Evolutionary conservation across 2,888 invertebrate species (phyloP).

Genomic region (Metalampra italica): DNA sequence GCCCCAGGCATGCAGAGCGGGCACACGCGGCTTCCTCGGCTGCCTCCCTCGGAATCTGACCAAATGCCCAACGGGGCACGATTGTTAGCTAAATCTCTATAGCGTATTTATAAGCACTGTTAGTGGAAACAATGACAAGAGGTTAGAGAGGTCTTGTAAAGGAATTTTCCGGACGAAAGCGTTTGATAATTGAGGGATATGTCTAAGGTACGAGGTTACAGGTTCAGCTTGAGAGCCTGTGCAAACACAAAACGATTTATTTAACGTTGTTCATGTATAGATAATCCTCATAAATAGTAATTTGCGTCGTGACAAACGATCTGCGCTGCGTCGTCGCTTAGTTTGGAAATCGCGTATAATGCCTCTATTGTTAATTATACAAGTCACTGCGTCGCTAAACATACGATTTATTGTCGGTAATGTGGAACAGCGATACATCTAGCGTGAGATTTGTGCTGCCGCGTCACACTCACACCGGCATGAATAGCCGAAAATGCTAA

Average conservation of each 20-base stretch:
- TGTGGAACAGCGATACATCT: slow-evolving; percentile 65
- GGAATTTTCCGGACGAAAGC: slow-evolving; percentile 25
- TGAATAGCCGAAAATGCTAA: slow-evolving; percentile 55
- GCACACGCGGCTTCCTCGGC: slow-evolving; percentile 72
- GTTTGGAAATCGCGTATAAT: slow-evolving; percentile 76
- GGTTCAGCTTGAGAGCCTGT: not conserved
- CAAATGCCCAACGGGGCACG: slow-evolving; percentile 73
- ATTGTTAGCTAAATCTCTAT: slow-evolving; percentile 70
- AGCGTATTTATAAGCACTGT: slow-evolving; percentile 40
- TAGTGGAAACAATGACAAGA: slow-evolving; percentile 36
- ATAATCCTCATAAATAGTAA: slow-evolving; percentile 75
- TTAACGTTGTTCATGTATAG: slow-evolving; percentile 39
- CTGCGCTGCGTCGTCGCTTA: slow-evolving; percentile 54
- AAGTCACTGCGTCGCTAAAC: slow-evolving; percentile 71
- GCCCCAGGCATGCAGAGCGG: slow-evolving; percentile 65
- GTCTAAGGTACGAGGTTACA: not conserved
- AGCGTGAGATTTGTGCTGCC: slow-evolving; percentile 57
- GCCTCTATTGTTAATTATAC: slow-evolving; percentile 74
- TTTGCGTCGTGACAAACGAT: slow-evolving; percentile 73
- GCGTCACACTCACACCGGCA: slow-evolving; percentile 32
- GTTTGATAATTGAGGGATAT: not conserved
- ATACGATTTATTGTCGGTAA: slow-evolving; percentile 73
- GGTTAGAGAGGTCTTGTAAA: slow-evolving; percentile 32
- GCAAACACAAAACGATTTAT: slow-evolving; percentile 31
- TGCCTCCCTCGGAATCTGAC: slow-evolving; percentile 71